phyloP scores from a whole-genome alignment of 2,113 vertebrate genomes.

The Nannospalax galili region DNA sequence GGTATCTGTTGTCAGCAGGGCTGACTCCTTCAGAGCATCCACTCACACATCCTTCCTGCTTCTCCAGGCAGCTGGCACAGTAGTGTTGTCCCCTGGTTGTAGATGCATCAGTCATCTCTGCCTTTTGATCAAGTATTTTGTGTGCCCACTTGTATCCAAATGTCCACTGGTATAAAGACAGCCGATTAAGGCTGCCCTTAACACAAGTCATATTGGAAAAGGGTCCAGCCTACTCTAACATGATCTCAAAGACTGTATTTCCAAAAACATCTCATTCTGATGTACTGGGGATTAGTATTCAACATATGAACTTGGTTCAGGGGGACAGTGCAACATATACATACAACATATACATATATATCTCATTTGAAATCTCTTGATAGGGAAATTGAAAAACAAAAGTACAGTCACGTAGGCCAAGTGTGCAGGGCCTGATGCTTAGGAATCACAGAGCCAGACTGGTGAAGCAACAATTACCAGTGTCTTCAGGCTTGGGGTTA shows the following conservation, averaged over 20 bases:
- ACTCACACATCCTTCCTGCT: background rate
- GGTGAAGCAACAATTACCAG: accelerated
- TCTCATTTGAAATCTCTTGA: background rate
- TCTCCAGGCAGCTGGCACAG: background rate
- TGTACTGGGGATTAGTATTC: background rate
- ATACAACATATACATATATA: accelerated
- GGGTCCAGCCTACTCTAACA: background rate
- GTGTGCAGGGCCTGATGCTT: background rate
- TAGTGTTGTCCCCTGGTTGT: background rate
- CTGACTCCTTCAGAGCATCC: background rate
- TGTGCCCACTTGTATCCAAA: background rate
- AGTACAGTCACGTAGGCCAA: background rate
- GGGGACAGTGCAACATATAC: too few species aligned
- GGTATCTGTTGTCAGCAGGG: background rate
- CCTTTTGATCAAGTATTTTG: too few species aligned
- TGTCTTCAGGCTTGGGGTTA: background rate
- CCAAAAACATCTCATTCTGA: background rate
- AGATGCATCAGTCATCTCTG: background rate
- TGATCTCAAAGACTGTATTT: background rate
- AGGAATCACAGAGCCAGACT: background rate
- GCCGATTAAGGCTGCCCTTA: background rate
- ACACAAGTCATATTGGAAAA: background rate
- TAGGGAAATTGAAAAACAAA: background rate
- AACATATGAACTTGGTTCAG: background rate
- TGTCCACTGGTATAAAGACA: background rate